phyloP scores from a whole-genome alignment of 2,888 invertebrate species.

The Cantharis lateralis region DNA sequence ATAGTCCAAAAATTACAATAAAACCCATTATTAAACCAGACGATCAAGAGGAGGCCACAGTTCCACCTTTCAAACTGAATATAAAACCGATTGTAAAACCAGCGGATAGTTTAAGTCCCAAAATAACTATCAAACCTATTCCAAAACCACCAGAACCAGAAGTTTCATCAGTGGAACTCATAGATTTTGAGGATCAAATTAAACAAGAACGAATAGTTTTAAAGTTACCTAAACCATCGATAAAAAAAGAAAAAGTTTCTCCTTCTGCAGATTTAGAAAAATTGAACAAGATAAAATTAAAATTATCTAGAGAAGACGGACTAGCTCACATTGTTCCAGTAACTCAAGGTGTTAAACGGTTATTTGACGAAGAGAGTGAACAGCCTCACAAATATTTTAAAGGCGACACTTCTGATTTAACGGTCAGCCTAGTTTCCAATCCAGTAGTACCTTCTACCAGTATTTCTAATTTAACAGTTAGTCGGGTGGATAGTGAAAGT shows the following conservation, averaged over 20 bases:
- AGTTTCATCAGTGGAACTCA: constrained; percentile 20
- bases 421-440: constrained; percentile 28
- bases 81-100: constrained; percentile 61
- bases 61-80: constrained; percentile 55
- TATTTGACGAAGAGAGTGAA: constrained; percentile 22
- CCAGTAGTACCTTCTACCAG: neutral
- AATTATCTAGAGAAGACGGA: constrained; percentile 57
- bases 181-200: constrained; percentile 47
- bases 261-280: constrained; percentile 46
- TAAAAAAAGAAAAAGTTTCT: constrained; percentile 1
- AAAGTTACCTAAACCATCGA: constrained; percentile 63
- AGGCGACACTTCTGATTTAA: constrained; percentile 27
- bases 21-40: constrained; percentile 45
- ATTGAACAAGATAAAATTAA: constrained; percentile 60
- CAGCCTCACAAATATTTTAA: constrained; percentile 30
- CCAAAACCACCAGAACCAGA: constrained; percentile 5
- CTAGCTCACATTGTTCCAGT: constrained; percentile 51
- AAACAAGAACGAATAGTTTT: constrained; percentile 62
- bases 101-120: constrained; percentile 46
- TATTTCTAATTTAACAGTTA: neutral
- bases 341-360: constrained; percentile 19
- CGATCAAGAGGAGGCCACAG: neutral
- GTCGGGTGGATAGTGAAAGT: neutral
- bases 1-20: constrained; percentile 48
- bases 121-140: constrained; percentile 52